Conservation (phyloP, 2,113 vertebrate genomes). For the Nothobranchius kuhntae region DNA sequence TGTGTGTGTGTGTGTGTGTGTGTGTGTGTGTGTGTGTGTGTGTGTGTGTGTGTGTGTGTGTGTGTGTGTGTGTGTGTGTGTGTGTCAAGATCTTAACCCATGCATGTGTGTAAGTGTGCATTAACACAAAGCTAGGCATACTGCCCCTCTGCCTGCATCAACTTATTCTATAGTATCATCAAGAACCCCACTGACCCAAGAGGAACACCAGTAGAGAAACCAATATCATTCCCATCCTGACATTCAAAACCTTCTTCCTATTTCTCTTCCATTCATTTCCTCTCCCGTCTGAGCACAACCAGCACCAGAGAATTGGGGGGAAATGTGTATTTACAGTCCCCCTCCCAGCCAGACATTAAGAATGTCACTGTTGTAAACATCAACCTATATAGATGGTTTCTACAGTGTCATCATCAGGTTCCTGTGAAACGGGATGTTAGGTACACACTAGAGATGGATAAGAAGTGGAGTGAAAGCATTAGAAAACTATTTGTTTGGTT, state of each 20-base stretch:
- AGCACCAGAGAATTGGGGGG: slow-evolving; percentile 75
- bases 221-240: slow-evolving; percentile 76
- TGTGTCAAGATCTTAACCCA: slow-evolving; percentile 16
- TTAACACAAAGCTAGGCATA: slow-evolving; percentile 49
- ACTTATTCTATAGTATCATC: slow-evolving; percentile 69
- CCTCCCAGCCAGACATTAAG: slow-evolving; percentile 64
- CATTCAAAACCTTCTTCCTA: slow-evolving; percentile 55
- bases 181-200: slow-evolving; percentile 68
- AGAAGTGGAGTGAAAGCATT: slow-evolving; percentile 1
- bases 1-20: slow-evolving; percentile 35
- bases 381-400: slow-evolving; percentile 79
- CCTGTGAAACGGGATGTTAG: slow-evolving; percentile 78
- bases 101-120: slow-evolving; percentile 35
- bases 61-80: slow-evolving; percentile 37
- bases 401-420: slow-evolving; percentile 76
- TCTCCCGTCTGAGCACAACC: slow-evolving; percentile 76
- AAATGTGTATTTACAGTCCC: slow-evolving; percentile 76
- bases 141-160: slow-evolving; percentile 56
- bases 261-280: slow-evolving; percentile 61
- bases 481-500: slow-evolving; percentile 16
- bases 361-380: slow-evolving; percentile 80
- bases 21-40: slow-evolving; percentile 36
- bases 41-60: slow-evolving; percentile 38
- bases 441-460: slow-evolving; percentile 34
- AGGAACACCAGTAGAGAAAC: slow-evolving; percentile 77